Evolutionary conservation across 2,797 vertebrate genomes (phyloP).

Genomic region (Garrulus glandarius): DNA sequence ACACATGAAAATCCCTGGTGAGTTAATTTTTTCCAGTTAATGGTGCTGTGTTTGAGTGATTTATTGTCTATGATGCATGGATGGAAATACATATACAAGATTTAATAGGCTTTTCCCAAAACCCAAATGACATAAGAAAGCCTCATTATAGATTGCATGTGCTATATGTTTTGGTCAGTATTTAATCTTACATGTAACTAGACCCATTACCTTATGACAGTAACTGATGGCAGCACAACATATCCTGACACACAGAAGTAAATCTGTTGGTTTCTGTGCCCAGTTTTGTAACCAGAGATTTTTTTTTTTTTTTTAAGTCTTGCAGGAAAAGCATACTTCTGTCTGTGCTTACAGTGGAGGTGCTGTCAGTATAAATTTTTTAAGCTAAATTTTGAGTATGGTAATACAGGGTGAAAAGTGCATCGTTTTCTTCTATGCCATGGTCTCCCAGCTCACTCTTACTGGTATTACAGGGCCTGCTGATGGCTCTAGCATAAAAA

Average conservation of each 20-base stretch:
- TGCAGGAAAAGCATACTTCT: not conserved
- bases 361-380: not conserved
- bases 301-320: not conserved
- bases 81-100: not conserved
- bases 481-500: not conserved
- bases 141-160: not conserved
- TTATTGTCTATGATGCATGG: not conserved
- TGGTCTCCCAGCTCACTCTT: not conserved
- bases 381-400: not conserved
- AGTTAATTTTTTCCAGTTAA: not conserved
- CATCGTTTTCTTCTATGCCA: not conserved
- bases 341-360: not conserved
- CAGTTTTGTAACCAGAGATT: not conserved
- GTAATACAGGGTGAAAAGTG: not conserved
- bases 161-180: not conserved
- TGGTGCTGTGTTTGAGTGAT: not conserved
- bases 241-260: not conserved
- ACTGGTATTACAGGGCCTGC: not conserved
- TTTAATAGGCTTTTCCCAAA: not conserved
- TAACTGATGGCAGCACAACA: not conserved
- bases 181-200: not conserved
- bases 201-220: not conserved
- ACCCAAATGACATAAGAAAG: not conserved
- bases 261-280: not conserved
- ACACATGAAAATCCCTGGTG: not conserved